Evolutionary conservation across 2,113 vertebrate genomes (phyloP).

Genomic region (Lophius piscatorius): DNA sequence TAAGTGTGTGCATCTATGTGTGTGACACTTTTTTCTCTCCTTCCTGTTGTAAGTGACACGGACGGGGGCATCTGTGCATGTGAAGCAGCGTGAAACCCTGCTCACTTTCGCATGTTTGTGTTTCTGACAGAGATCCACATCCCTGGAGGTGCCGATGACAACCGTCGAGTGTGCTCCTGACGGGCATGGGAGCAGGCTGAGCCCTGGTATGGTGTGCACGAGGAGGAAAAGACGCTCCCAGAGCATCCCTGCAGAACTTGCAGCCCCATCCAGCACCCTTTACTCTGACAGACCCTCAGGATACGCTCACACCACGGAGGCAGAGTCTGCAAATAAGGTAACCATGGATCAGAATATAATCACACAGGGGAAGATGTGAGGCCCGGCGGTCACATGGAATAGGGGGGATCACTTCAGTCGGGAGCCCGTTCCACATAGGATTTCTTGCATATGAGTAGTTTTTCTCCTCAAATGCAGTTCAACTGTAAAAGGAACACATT

Average conservation of each 20-base stretch:
- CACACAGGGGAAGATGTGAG: constrained; percentile 3
- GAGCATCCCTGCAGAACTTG: constrained; percentile 72
- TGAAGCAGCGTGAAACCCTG: constrained; percentile 42
- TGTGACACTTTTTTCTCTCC: constrained; percentile 39
- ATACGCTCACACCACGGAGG: constrained; percentile 50
- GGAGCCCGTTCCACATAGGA: too few species aligned
- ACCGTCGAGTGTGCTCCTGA: constrained; percentile 48
- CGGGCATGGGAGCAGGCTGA: constrained; percentile 55
- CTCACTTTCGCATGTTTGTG: constrained; percentile 47
- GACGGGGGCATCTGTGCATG: constrained; percentile 56
- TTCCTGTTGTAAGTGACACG: constrained; percentile 56
- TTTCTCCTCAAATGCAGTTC: too few species aligned
- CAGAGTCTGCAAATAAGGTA: constrained; percentile 69
- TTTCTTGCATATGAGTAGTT: too few species aligned
- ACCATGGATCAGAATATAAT: constrained; percentile 25
- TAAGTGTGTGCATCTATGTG: constrained; percentile 11
- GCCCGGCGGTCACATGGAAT: constrained; percentile 5
- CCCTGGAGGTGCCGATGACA: constrained; percentile 67
- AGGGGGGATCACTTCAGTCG: too few species aligned
- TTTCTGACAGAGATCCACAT: constrained; percentile 72
- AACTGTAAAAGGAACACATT: too few species aligned
- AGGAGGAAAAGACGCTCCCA: constrained; percentile 51
- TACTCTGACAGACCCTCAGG: constrained; percentile 64
- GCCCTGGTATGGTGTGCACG: constrained; percentile 45
- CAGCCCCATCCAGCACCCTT: constrained; percentile 62